These are phyloP conservation scores for Cladopsammia gracilis DNA, from an alignment of 64 coral and sea anemone genomes.

Conservation along the genomic window DNA sequence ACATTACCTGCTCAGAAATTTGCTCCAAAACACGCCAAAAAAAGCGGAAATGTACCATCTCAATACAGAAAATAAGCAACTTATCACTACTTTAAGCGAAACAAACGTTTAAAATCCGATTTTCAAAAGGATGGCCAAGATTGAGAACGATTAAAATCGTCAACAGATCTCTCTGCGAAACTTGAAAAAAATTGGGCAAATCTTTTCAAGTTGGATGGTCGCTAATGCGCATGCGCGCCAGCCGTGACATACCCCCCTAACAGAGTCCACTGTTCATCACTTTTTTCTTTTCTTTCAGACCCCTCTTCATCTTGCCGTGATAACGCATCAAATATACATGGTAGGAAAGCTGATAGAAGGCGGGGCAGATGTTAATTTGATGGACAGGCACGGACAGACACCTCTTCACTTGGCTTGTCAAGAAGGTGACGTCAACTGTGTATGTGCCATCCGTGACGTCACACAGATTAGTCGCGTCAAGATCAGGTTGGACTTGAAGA, in stretches of 20 bases:
- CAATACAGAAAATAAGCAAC: too few relatives aligned
- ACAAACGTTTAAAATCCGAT: background rate
- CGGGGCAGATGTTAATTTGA: slow-evolving; percentile 78
- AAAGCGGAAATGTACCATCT: too few relatives aligned
- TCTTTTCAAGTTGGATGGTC: background rate
- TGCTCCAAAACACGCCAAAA: too few relatives aligned
- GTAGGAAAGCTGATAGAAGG: slow-evolving; percentile 70
- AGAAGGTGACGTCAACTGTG: slow-evolving; percentile 54
- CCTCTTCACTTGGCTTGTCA: slow-evolving; percentile 92
- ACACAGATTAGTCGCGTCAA: slow-evolving; percentile 7
- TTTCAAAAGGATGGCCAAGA: background rate
- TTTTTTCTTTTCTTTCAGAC: slow-evolving; percentile 51
- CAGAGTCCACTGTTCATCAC: too few relatives aligned
- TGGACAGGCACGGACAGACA: slow-evolving; percentile 94
- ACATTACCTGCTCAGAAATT: too few relatives aligned
- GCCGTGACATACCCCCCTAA: background rate
- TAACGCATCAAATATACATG: slow-evolving; percentile 76
- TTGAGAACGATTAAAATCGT: background rate
- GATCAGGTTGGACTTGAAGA: slow-evolving; percentile 57
- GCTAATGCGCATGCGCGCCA: background rate
- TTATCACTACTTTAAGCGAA: too few relatives aligned
- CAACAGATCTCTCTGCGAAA: background rate
- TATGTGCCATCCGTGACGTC: slow-evolving; percentile 69
- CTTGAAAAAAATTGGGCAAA: slow-evolving; percentile 8
- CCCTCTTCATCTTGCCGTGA: slow-evolving; percentile 94